Evolutionary conservation across 2,797 vertebrate genomes (phyloP), one percentile per base, ranked within the genome.

Genomic region (Semaprochilodus insignis): DNA sequence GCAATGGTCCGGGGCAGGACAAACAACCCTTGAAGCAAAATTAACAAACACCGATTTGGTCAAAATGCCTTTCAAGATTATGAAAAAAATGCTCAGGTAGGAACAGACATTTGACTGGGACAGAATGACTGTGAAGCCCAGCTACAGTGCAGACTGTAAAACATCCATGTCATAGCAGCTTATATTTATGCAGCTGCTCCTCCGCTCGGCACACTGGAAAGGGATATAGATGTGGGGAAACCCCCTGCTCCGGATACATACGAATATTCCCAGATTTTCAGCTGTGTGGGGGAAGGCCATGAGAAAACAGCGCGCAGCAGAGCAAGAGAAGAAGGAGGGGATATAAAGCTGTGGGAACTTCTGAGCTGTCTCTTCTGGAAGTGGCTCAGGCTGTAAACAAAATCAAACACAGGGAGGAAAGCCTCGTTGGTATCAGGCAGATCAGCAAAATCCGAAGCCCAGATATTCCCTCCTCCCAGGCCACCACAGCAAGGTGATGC

Each of bases 321-420:
- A 80, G 78, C 31, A 65, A 74, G 77, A 75, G 15, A 73, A 14
- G 23, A 67, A 55, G 57, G 67, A 40, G 25, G 72, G 25, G 40
- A 77, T 40, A 70, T 62, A 59, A 72, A 44, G 70, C 70, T 78
- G 59, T 82, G 79, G 77, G 75, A 77, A 84, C 81, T 76, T 71
- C 70, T 16, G 27, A 72, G 79, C 65, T 88, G 85, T 86, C 77
- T 92, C 80, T 86, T 83, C 75, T 87, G 81, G 85, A 81, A 85
- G 84, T 84, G 63, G 71, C 89, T 82, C 66, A 83, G 85, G 88
- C 92, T 92, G 91, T 92, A 88, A 92, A 94, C 87, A 90, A 90
- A 92, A 87, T 86, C 79, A 65, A 48, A 87, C 91, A 92, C 92
- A 17, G 6, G 52, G 52, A 55, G 25, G 51, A 34, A 54, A 54